phyloP scores from a whole-genome alignment of 2,113 vertebrate species.

The Atrichornis clamosus region DNA sequence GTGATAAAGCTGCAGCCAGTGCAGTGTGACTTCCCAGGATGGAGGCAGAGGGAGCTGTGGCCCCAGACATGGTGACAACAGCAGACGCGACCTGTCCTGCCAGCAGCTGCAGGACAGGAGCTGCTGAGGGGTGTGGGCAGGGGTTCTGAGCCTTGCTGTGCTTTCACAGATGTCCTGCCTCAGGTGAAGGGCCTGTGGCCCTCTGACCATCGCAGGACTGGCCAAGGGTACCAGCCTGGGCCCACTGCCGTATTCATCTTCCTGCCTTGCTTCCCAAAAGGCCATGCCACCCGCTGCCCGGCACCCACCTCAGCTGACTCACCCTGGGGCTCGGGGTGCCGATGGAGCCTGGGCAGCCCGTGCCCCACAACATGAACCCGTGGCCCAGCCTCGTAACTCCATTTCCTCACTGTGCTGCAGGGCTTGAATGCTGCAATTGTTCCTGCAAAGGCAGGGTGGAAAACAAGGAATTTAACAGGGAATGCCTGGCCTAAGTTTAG shows the following conservation, averaged over 20 bases:
- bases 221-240: background rate
- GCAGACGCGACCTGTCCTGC: accelerated
- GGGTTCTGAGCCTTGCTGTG: accelerated
- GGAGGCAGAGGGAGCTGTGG: background rate
- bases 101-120: accelerated
- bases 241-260: background rate
- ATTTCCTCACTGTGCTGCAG: background rate
- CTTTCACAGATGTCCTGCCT: accelerated
- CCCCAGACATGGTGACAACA: accelerated
- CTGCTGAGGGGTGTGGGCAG: background rate
- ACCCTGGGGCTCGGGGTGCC: accelerated
- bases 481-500: background rate
- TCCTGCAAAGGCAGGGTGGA: background rate
- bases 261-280: accelerated
- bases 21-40: background rate
- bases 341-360: accelerated
- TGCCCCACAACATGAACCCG: accelerated
- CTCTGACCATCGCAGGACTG: accelerated
- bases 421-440: background rate
- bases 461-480: background rate
- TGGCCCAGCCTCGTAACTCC: background rate
- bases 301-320: background rate
- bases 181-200: accelerated
- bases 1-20: background rate
- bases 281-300: accelerated